These are phyloP conservation scores for Drosophila trapezifrons DNA, from an alignment of 1,140 invertebrate genomes.

Conservation along the genomic window DNA sequence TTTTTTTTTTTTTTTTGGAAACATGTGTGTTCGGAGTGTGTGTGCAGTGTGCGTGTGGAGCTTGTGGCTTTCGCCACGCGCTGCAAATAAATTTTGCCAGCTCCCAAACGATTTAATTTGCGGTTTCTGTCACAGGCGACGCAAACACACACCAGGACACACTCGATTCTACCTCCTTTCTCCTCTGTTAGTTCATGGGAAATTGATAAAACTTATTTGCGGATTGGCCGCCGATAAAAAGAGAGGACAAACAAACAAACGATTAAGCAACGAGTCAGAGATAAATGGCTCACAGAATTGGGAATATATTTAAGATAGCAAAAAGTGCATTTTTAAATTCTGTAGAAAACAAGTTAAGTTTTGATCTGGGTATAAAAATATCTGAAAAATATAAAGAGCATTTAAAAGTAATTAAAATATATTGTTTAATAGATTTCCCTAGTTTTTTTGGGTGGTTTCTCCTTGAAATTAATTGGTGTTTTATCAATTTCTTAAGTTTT, in stretches of 20 bases:
- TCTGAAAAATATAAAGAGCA: no score
- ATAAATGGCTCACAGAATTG: slow-evolving; percentile 27
- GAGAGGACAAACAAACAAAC: slow-evolving; percentile 39
- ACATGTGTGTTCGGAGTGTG: slow-evolving; percentile 4
- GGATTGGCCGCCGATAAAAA: slow-evolving; percentile 32
- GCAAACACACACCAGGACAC: slow-evolving; percentile 10
- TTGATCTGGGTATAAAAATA: no score
- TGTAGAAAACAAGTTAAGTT: no score
- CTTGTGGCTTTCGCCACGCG: slow-evolving; percentile 56
- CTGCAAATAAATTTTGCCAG: slow-evolving; percentile 74
- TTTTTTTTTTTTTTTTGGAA: slow-evolving; percentile 16
- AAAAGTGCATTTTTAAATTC: not conserved
- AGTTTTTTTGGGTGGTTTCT: no score
- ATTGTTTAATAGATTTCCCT: no score
- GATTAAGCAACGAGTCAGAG: slow-evolving; percentile 44
- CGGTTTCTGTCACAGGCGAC: slow-evolving; percentile 66
- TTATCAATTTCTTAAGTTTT: no score
- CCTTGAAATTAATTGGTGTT: no score
- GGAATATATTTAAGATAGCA: slow-evolving; percentile 6
- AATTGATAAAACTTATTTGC: slow-evolving; percentile 73
- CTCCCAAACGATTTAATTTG: slow-evolving; percentile 78
- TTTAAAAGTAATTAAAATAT: not conserved
- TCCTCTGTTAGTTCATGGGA: slow-evolving; percentile 29
- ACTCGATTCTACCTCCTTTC: slow-evolving; percentile 28
- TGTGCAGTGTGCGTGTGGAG: slow-evolving; percentile 24